phyloP scores from a whole-genome alignment of 2,113 vertebrate genomes.

The Rhea americana region DNA sequence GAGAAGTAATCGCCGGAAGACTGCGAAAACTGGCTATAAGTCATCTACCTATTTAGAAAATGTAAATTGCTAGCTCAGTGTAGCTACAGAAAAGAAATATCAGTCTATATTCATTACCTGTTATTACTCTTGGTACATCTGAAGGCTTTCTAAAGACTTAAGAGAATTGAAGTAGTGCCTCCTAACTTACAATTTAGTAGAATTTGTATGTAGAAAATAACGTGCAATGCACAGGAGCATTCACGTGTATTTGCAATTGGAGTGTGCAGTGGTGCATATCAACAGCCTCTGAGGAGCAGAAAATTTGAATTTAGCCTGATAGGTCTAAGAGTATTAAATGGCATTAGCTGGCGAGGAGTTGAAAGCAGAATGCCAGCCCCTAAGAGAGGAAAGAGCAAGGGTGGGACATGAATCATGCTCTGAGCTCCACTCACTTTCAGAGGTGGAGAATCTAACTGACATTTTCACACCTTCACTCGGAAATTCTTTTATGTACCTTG shows the following conservation, averaged over 20 bases:
- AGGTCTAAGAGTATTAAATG: constrained; percentile 38
- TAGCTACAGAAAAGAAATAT: constrained; percentile 48
- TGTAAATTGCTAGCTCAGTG: constrained; percentile 47
- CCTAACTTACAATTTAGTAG: constrained; percentile 52
- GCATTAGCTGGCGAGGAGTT: constrained; percentile 33
- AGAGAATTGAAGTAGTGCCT: constrained; percentile 61
- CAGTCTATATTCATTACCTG: constrained; percentile 49
- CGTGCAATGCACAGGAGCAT: constrained; percentile 28
- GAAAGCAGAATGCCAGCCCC: background rate
- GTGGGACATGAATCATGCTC: background rate
- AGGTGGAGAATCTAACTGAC: constrained; percentile 20
- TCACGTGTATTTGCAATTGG: constrained; percentile 46
- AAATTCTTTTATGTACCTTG: background rate
- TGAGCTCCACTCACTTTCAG: background rate
- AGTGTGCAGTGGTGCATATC: constrained; percentile 11
- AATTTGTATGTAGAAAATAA: constrained; percentile 66
- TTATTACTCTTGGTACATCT: constrained; percentile 47
- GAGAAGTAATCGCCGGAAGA: constrained; percentile 59
- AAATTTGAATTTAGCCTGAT: constrained; percentile 48
- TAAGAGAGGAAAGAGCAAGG: constrained; percentile 15
- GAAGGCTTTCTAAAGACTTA: constrained; percentile 71
- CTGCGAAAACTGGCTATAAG: constrained; percentile 60
- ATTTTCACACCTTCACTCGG: background rate
- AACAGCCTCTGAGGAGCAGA: constrained; percentile 48
- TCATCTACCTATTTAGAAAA: constrained; percentile 62